Evolutionary conservation across 1,140 invertebrate genomes (phyloP), one percentile per base, ranked within the genome.

Genomic region (Holotrichia oblita): DNA sequence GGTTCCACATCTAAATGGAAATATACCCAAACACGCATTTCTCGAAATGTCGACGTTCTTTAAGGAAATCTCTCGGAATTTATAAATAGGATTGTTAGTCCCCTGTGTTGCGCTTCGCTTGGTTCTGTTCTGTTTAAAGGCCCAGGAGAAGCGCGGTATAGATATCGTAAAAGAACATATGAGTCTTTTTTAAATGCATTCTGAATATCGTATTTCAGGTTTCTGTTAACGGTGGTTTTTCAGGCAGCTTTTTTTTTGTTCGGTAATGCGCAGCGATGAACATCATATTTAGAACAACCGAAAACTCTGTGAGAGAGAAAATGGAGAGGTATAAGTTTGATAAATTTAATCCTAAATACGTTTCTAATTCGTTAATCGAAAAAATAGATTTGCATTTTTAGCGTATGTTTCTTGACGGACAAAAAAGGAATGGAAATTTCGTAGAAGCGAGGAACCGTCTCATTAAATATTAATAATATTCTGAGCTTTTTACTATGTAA

Each of bases 391-490:
- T 34, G 27, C 27, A 34, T 34, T 34, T 4, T 34, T 34, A 34
- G 27, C 1, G 27, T 34, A 34, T 2, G 27, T 34, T 34, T 34
- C n/a, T 34, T 34, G 27, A 34, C 27, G 27, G 2, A 1, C 1
- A 34, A 34, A 34, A 34, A 34, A 34, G 27, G 27, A 34, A 34
- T 34, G 27, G 4, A 34, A 34, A 34, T 34, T 34, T 34, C 27
- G 27, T 1, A 34, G n/a, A 34, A 17, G 14, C 48, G 48, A 55
- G n/a, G 48, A 14, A 7, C n/a, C 48, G 17, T 55, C 48, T 55
- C 48, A 55, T 55, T 55, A 55, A 55, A 55, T 55, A 55, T 55
- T 55, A 55, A 55, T n/a, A n/a, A 55, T n/a, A 55, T 55, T 55
- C 48, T n/a, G n/a, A 17, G 17, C 48, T 55, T 55, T 55, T 55